Conservation (phyloP, 2,113 vertebrate genomes). For the Tragelaphus buxtoni region DNA sequence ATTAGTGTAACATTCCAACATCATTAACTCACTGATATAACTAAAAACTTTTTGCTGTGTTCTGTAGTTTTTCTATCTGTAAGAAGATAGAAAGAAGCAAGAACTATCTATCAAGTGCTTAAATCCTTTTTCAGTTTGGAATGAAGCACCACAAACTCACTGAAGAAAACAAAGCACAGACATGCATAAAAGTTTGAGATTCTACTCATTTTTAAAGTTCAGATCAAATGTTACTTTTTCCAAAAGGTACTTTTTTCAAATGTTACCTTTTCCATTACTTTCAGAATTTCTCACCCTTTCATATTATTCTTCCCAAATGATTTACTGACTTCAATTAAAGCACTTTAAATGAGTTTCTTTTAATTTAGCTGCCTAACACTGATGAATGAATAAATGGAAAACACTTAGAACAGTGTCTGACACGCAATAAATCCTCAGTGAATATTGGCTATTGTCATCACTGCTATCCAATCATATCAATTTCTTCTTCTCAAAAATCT, state of each 20-base stretch:
- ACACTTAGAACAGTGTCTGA: not conserved
- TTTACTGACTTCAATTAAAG: not conserved
- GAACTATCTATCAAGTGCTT: not conserved
- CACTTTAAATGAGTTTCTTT: not conserved
- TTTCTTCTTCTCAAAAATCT: not conserved
- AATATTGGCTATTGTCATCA: not conserved
- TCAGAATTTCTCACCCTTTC: not conserved
- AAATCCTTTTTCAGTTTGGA: not conserved
- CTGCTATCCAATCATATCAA: not conserved
- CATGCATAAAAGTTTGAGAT: not conserved
- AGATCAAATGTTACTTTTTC: conserved; percentile 7
- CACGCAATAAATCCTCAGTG: not conserved
- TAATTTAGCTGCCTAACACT: not conserved
- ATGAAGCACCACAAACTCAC: not conserved
- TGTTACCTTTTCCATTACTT: not conserved
- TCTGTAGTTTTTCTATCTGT: not conserved
- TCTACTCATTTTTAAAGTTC: not conserved
- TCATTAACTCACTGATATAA: not conserved
- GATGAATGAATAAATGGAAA: not conserved
- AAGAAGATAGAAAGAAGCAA: not conserved
- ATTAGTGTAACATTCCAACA: not conserved
- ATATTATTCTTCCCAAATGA: not conserved
- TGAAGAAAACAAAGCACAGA: not conserved
- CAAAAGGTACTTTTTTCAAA: not conserved
- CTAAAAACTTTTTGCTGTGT: not conserved